phyloP scores from a whole-genome alignment of 92 coral and sea anemone species.

The Epizoanthus fatuus region DNA sequence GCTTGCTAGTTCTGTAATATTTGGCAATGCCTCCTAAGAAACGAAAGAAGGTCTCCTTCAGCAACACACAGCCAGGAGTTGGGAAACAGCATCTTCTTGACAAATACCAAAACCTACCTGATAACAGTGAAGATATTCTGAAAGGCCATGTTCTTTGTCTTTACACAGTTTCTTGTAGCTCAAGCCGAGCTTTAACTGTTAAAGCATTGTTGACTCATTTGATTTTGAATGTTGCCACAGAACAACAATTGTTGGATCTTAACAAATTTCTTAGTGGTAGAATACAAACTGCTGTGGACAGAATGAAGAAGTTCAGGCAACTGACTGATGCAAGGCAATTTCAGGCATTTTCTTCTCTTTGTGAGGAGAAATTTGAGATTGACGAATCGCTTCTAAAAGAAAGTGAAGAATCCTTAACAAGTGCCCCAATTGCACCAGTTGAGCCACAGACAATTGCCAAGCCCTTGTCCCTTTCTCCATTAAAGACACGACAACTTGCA shows the following conservation, averaged over 20 bases:
- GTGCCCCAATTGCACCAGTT: not conserved
- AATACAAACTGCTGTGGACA: not conserved
- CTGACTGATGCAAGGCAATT: not conserved
- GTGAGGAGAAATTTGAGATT: not conserved
- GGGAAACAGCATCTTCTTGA: no score
- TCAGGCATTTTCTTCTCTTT: not conserved
- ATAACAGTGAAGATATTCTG: no score
- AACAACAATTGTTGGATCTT: no score
- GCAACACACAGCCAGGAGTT: no score
- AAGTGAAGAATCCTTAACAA: not conserved
- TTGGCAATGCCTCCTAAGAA: no score
- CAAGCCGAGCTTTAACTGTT: not conserved
- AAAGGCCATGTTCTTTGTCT: no score
- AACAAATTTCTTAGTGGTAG: not conserved
- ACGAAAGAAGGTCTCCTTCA: no score
- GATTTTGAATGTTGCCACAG: not conserved
- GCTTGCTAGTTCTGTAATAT: no score
- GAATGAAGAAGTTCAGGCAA: not conserved
- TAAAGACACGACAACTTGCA: not conserved
- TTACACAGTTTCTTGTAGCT: not conserved
- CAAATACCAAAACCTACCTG: no score
- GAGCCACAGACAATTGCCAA: not conserved
- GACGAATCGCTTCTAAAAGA: not conserved
- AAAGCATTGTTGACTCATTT: constrained; percentile 1
- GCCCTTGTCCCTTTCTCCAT: not conserved